Percentiles rank a stretch among this genome's conserved stretches.
Conservation (phyloP, 2,888 invertebrate species). For the Romanomermis culicivorax region DNA sequence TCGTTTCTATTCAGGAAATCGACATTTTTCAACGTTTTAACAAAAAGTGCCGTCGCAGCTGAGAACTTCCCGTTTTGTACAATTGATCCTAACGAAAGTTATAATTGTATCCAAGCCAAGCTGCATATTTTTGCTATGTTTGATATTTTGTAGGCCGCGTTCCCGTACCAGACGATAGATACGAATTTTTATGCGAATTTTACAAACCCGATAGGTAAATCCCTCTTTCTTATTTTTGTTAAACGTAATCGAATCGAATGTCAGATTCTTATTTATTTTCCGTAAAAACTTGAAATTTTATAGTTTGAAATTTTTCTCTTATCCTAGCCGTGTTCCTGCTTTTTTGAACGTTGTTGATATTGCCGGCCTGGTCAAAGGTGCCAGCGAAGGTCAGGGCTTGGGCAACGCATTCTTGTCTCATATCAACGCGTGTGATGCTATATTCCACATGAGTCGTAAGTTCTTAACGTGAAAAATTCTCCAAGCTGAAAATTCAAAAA, state of each 20-base stretch:
- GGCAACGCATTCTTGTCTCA: constrained; percentile 97
- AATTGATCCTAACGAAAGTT: constrained; percentile 98
- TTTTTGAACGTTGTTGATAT: constrained; percentile 93
- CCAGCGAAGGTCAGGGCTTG: constrained; percentile 87
- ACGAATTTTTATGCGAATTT: constrained; percentile 71
- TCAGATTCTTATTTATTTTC: no score
- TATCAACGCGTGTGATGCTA: constrained; percentile 91
- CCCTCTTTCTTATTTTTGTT: constrained; percentile 13
- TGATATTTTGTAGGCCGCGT: constrained; percentile 47
- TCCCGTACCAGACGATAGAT: constrained; percentile 83
- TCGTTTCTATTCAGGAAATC: constrained; percentile 42
- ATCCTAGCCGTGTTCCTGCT: constrained; percentile 60
- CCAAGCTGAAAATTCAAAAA: no score
- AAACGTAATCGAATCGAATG: no score
- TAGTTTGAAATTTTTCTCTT: no score
- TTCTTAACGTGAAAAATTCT: no score
- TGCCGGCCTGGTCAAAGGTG: constrained; percentile 91
- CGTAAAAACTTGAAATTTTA: no score
- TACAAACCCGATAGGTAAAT: constrained; percentile 77
- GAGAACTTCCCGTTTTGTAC: constrained; percentile 99
- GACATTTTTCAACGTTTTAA: constrained; percentile 96
- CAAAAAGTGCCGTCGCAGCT: constrained; percentile 85
- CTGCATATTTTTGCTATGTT: constrained; percentile 1
- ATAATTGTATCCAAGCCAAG: background rate
- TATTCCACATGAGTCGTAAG: constrained; percentile 78